phyloP scores from a whole-genome alignment of 2,888 invertebrate species.

The Halictus ligatus region DNA sequence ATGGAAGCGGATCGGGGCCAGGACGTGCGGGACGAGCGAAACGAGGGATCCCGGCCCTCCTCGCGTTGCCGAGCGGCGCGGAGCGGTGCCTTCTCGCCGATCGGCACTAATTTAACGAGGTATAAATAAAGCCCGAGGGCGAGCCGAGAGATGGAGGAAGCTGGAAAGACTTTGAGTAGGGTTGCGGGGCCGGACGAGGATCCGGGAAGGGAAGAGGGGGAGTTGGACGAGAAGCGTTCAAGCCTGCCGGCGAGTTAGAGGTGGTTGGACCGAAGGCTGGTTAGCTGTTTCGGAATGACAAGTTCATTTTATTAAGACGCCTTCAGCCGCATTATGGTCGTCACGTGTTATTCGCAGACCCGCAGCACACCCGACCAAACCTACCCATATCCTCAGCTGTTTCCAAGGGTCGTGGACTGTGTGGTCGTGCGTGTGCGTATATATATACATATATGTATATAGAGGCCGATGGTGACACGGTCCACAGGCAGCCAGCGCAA shows the following conservation, averaged over 20 bases:
- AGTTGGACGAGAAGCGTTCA: slow-evolving; percentile 52
- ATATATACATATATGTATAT: slow-evolving; percentile 26
- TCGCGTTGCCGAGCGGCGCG: slow-evolving; percentile 55
- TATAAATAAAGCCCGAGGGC: slow-evolving; percentile 77
- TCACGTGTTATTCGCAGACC: slow-evolving; percentile 76
- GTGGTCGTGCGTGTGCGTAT: slow-evolving; percentile 43
- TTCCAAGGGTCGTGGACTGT: slow-evolving; percentile 28
- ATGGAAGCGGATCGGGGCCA: slow-evolving; percentile 46
- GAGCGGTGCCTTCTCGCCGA: slow-evolving; percentile 64
- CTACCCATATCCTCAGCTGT: slow-evolving; percentile 66
- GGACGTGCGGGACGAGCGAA: slow-evolving; percentile 46
- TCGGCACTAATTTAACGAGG: slow-evolving; percentile 81
- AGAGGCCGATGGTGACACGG: slow-evolving; percentile 54
- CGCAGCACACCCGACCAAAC: slow-evolving; percentile 61
- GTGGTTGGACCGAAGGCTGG: slow-evolving; percentile 72
- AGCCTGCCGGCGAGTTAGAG: slow-evolving; percentile 69
- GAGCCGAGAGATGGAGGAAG: slow-evolving; percentile 58
- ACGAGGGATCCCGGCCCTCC: slow-evolving; percentile 55
- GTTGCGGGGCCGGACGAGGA: slow-evolving; percentile 43
- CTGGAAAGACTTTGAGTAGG: slow-evolving; percentile 69
- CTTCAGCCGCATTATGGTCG: slow-evolving; percentile 77
- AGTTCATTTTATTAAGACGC: slow-evolving; percentile 83
- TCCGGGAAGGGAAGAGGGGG: slow-evolving; percentile 28
- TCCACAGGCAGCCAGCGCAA: slow-evolving; percentile 61
- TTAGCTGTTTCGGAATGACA: slow-evolving; percentile 80